A percentile compares a stretch with the other conserved stretches of the same genome.
phyloP scores from a whole-genome alignment of 2,888 invertebrate species.

The Drosophila falleni region DNA sequence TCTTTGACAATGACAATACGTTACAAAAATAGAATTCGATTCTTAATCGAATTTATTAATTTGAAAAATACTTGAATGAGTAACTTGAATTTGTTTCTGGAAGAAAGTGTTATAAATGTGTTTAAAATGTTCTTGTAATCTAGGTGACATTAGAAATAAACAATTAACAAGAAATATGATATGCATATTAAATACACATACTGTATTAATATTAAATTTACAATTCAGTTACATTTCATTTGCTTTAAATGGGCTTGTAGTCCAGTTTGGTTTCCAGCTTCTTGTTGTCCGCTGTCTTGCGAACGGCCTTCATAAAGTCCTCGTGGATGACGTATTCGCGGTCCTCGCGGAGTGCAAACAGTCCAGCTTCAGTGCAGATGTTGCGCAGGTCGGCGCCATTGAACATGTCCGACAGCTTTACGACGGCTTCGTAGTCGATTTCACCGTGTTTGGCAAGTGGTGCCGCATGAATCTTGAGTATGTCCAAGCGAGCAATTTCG shows the following conservation, averaged over 20 bases:
- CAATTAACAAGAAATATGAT: too few relatives aligned
- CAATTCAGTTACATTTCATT: not conserved
- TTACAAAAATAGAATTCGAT: too few relatives aligned
- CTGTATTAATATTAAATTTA: conserved; percentile 3
- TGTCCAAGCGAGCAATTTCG: conserved; percentile 97
- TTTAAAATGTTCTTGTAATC: too few relatives aligned
- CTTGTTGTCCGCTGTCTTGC: conserved; percentile 99
- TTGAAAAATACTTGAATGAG: too few relatives aligned
- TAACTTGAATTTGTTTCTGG: too few relatives aligned
- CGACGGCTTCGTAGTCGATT: conserved; percentile 99
- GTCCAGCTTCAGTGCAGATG: conserved; percentile 99
- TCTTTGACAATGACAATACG: too few relatives aligned
- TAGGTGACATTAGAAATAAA: too few relatives aligned
- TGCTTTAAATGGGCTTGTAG: conserved; percentile 96
- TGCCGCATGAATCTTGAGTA: conserved; percentile 97
- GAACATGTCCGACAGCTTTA: conserved; percentile 98
- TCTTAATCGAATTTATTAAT: too few relatives aligned
- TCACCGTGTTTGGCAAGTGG: conserved; percentile 99
- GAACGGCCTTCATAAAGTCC: conserved; percentile 99
- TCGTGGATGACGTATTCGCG: conserved; percentile 98
- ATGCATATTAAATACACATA: not conserved
- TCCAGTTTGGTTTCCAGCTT: conserved; percentile 99
- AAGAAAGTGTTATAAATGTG: too few relatives aligned
- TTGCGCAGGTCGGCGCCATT: conserved; percentile 99
- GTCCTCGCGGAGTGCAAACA: conserved; percentile 94